A percentile compares a stretch with the other conserved stretches of the same genome.
Conservation (phyloP, 2,888 invertebrate species). For the Chrysomela aeneicollis region DNA sequence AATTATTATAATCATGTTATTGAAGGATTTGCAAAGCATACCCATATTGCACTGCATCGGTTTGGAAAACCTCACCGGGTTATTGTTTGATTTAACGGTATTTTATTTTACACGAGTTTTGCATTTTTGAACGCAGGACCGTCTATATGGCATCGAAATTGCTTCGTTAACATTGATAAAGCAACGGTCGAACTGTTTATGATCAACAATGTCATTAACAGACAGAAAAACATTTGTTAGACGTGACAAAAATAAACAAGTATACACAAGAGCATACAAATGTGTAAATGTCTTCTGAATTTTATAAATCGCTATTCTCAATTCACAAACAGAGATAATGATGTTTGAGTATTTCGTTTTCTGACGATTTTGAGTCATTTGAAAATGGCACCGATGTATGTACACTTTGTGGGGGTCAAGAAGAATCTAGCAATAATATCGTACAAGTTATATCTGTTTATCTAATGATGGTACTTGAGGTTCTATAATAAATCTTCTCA, state of each 20-base stretch:
- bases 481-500: neutral
- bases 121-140: conserved; percentile 28
- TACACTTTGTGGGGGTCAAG: too few species aligned
- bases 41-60: neutral
- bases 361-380: too few species aligned
- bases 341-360: too few species aligned
- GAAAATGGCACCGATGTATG: too few species aligned
- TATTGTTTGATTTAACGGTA: conserved; percentile 1
- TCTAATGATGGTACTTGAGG: neutral
- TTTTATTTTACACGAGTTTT: conserved; percentile 23
- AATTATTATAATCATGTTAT: neutral
- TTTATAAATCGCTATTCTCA: too few species aligned
- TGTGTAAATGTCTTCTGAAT: too few species aligned
- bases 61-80: neutral
- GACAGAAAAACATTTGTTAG: conserved; percentile 10
- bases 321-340: too few species aligned
- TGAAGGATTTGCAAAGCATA: neutral
- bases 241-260: neutral
- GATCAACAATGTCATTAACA: conserved; percentile 17
- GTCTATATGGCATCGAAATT: conserved; percentile 28
- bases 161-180: conserved; percentile 24
- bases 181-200: conserved; percentile 18
- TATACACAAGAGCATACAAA: neutral
- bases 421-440: neutral
- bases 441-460: neutral